Conservation (phyloP, 2,888 invertebrate species). For the Pollenia amentaria region DNA sequence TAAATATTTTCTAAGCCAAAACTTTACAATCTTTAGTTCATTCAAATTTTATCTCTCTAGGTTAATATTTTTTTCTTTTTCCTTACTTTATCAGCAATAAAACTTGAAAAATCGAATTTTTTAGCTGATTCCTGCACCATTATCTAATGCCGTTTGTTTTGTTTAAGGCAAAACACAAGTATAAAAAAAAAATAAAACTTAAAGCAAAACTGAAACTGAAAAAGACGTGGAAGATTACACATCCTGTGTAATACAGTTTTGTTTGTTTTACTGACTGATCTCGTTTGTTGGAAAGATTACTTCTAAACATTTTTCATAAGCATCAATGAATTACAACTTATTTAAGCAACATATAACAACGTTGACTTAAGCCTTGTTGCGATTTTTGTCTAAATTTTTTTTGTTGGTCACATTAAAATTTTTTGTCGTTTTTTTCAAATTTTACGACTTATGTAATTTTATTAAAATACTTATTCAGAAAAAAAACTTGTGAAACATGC, state of each 20-base stretch:
- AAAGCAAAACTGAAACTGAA: slow-evolving; percentile 19
- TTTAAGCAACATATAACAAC: slow-evolving; percentile 69
- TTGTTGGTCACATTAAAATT: too few species aligned
- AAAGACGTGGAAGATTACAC: slow-evolving; percentile 18
- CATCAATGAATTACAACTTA: slow-evolving; percentile 64
- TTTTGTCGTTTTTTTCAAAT: too few species aligned
- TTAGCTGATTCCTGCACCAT: slow-evolving; percentile 72
- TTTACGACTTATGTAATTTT: too few species aligned
- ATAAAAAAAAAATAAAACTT: slow-evolving; percentile 14
- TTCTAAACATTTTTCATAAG: background rate
- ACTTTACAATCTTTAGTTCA: background rate
- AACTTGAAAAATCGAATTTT: slow-evolving; percentile 74
- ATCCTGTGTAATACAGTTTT: slow-evolving; percentile 47
- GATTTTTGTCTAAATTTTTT: too few species aligned
- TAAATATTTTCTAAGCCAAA: too few species aligned
- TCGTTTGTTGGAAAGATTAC: slow-evolving; percentile 59
- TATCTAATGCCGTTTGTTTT: slow-evolving; percentile 66
- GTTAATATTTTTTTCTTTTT: slow-evolving; percentile 1
- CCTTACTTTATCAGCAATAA: slow-evolving; percentile 73
- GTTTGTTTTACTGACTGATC: slow-evolving; percentile 22
- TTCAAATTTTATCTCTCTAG: background rate
- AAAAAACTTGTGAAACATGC: too few species aligned
- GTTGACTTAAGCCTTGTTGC: too few species aligned
- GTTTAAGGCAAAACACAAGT: background rate
- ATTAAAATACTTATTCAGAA: too few species aligned